Evolutionary conservation across 64 coral and sea anemone species (phyloP).

Genomic region (Platygyra sinensis): DNA sequence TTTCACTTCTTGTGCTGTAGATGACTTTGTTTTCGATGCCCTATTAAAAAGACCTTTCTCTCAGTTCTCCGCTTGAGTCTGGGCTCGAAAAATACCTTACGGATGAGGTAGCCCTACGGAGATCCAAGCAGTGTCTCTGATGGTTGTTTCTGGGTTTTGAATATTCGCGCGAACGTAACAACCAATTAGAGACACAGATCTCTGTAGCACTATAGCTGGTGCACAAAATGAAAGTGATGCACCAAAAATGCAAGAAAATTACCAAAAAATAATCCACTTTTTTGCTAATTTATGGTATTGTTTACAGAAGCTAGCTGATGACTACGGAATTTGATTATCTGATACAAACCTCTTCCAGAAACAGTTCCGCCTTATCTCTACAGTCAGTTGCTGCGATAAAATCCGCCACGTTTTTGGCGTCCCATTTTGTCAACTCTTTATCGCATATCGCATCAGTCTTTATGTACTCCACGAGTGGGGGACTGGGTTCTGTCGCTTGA

Average conservation of each 20-base stretch:
- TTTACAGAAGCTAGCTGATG: too few relatives aligned
- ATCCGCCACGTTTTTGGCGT: slow-evolving; percentile 80
- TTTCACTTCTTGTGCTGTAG: too few relatives aligned
- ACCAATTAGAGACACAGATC: background rate
- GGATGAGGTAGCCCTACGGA: too few relatives aligned
- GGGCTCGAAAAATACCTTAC: too few relatives aligned
- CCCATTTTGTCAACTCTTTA: slow-evolving; percentile 74
- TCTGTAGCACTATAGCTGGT: background rate
- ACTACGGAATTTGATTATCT: background rate
- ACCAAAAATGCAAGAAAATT: too few relatives aligned
- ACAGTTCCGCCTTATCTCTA: slow-evolving; percentile 72
- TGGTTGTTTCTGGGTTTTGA: background rate
- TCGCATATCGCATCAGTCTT: slow-evolving; percentile 84
- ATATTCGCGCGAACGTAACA: background rate
- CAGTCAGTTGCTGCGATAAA: slow-evolving; percentile 90
- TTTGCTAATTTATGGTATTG: too few relatives aligned
- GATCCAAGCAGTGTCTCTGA: background rate
- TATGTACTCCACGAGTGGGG: slow-evolving; percentile 87
- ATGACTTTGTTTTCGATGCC: too few relatives aligned
- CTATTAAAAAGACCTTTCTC: too few relatives aligned
- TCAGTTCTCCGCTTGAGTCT: too few relatives aligned
- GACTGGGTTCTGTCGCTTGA: slow-evolving; percentile 48
- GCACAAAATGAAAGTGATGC: too few relatives aligned
- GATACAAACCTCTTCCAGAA: slow-evolving; percentile 78
- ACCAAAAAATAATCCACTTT: too few relatives aligned